Base-by-base conservation (phyloP, 23 tunicate species). In the Trididemnum nubilum region DNA sequence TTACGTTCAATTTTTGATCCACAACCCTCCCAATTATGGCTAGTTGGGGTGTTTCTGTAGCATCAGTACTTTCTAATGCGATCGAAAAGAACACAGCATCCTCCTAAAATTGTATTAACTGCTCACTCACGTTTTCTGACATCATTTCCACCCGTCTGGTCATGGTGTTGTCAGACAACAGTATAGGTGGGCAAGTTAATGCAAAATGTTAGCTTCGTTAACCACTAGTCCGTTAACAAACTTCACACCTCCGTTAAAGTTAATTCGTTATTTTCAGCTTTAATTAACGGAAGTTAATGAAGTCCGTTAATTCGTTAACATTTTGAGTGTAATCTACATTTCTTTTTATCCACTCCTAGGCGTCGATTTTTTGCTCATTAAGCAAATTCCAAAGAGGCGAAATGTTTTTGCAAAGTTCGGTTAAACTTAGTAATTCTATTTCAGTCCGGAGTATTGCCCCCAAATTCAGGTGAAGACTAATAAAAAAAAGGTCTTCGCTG, bases 121-220 rank as follows among this genome's bases (percentile, higher is more conserved):
- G 74, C 74, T 67, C 74, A 30, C 38, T 67, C 38, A 67, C 74
- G 38, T 67, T 38, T 67, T 67, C 38, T 61, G 38, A 67, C 74
- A 67, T 67, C 74, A 67, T 67, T 67, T 67, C 38, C 74, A 67
- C 74, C 74, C 74, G 74, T 67, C 74, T 67, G 74, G 74, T 67
- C 74, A 67, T 67, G 38, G 74, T 67, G 74, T 24, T 67, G 74
- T 67, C 74, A 67, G 74, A 33, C 74, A 67, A 67, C 22, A n/a
- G n/a, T n/a, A n/a, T n/a, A n/a, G 74, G 74, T 67, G 25, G 31
- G 33, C 74, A 37, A 67, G 74, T 67, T 9, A 12, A 37, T n/a
- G n/a, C 12, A 67, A 67, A 30, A 38, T 67, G 74, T 38, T 67
- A 67, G 38, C 38, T 67, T 67, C 33, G 38, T 67, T 38, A 67